Evolutionary conservation across 2,888 invertebrate species (phyloP).

Genomic region (Drosophila buzzatii): DNA sequence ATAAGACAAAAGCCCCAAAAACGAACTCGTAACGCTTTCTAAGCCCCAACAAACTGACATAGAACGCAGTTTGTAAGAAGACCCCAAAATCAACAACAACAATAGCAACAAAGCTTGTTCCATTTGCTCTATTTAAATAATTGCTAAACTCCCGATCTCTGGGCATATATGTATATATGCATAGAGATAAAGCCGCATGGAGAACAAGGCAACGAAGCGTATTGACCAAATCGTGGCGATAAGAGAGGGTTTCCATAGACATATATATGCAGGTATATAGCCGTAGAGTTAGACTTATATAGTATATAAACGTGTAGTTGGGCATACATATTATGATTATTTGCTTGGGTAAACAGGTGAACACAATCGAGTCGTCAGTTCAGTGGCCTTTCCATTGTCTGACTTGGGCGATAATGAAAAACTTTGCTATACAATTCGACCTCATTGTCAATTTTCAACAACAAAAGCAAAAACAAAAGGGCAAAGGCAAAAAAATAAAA

Average conservation of each 20-base stretch:
- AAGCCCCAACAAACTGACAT: slow-evolving; percentile 12
- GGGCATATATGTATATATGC: slow-evolving; percentile 8
- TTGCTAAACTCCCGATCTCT: slow-evolving; percentile 38
- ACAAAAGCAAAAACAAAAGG: slow-evolving; percentile 17
- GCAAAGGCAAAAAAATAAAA: slow-evolving; percentile 16
- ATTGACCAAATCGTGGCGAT: slow-evolving; percentile 53
- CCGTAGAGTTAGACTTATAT: slow-evolving; percentile 1
- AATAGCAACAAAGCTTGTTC: neutral
- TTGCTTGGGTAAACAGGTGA: slow-evolving; percentile 59
- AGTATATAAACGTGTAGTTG: neutral
- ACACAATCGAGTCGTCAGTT: slow-evolving; percentile 56
- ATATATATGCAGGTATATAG: neutral
- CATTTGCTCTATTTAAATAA: slow-evolving; percentile 46
- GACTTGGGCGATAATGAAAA: slow-evolving; percentile 59
- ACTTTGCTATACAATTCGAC: slow-evolving; percentile 30
- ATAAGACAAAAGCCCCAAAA: slow-evolving; percentile 20
- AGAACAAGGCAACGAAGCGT: slow-evolving; percentile 48
- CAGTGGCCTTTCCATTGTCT: slow-evolving; percentile 46
- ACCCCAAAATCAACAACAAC: slow-evolving; percentile 21
- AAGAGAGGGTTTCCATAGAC: slow-evolving; percentile 24
- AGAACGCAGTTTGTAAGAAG: slow-evolving; percentile 10
- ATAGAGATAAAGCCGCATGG: slow-evolving; percentile 31
- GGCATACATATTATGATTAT: slow-evolving; percentile 32
- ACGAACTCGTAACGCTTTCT: slow-evolving; percentile 38
- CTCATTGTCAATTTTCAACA: slow-evolving; percentile 43